phyloP scores from a whole-genome alignment of 2,113 vertebrate species.

The Ammodramus savannarum region DNA sequence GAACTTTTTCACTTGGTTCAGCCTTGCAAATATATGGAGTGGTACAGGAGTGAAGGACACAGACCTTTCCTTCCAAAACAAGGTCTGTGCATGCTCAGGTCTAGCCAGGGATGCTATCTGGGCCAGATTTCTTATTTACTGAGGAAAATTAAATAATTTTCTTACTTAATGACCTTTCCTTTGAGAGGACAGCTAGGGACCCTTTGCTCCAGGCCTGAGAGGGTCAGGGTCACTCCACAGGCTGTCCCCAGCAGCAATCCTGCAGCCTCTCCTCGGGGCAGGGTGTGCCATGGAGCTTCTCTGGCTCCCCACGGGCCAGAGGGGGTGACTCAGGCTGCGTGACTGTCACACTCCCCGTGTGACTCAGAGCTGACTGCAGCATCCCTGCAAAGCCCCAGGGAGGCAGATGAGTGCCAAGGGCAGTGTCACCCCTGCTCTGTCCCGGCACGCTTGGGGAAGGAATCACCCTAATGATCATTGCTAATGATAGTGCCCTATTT shows the following conservation, averaged over 20 bases:
- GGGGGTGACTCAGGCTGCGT: neutral
- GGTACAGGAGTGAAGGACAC: neutral
- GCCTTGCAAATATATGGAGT: neutral
- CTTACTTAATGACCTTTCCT: neutral
- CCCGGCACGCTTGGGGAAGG: neutral
- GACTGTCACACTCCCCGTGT: neutral
- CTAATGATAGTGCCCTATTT: neutral
- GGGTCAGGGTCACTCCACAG: neutral
- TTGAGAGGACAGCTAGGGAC: neutral
- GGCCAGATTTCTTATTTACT: neutral
- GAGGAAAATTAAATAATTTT: neutral
- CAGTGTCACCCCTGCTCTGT: neutral
- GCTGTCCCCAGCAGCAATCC: neutral
- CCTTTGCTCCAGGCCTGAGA: neutral
- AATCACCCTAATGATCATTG: neutral
- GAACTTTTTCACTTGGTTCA: neutral
- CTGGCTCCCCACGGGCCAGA: accelerated
- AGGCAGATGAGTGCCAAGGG: neutral
- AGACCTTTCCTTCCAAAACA: neutral
- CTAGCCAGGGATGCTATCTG: neutral
- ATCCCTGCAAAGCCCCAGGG: neutral
- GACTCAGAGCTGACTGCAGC: neutral
- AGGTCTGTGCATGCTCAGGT: neutral
- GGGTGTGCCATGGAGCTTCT: neutral
- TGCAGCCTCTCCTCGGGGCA: neutral